Evolutionary conservation across 2,888 invertebrate genomes (phyloP), one percentile per base, ranked within the genome.

Genomic region (Bombylius major): DNA sequence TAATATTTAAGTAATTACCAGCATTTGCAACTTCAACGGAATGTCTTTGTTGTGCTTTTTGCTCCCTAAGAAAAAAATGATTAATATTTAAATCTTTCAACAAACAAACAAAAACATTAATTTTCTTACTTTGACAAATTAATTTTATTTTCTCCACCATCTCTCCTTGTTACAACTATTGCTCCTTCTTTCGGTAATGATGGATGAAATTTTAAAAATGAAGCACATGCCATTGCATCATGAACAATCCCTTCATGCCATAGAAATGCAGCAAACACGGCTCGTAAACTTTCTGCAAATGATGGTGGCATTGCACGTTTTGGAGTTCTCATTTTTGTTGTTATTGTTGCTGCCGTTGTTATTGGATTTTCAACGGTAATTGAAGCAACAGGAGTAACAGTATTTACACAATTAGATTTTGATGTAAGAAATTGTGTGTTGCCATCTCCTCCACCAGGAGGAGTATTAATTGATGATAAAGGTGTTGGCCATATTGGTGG

Each of bases 221-320:
- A 92, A 0, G 97, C 94, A 69, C 95, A 96, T 0, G 97, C 95
- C 86, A 98, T 97, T 7, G 97, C 95, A 71, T 98, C 97, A 70
- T 96, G 95, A 0, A 97, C 95, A 50, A 97, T 86, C 13, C 95
- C 84, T 76, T 97, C 96, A 69, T 98, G 97, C 96, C 97, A 98
- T 3, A 98, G 76, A 65, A 97, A 85, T 1, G 97, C 94, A 0
- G 97, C 96, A 73, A 98, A 98, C 6, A 95, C 89, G 0, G 95
- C 90, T n/a, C 98, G 77, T 32, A 95, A 75, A 63, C 92, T 88
- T 71, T 96, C 94, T 0, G 93, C 94, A 54, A 94, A 87, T 0
- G 93, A 89, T 0, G 95, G 94, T 61, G 93, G 90, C 69, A 94
- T 81, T 0, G 95, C 96, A 63, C 86, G 83, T 70, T 92, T 90